A percentile compares a stretch with the other conserved stretches of the same genome.
These are phyloP conservation scores for Choristoneura fumiferana DNA, from an alignment of 1,140 invertebrate species.

Conservation along the genomic window DNA sequence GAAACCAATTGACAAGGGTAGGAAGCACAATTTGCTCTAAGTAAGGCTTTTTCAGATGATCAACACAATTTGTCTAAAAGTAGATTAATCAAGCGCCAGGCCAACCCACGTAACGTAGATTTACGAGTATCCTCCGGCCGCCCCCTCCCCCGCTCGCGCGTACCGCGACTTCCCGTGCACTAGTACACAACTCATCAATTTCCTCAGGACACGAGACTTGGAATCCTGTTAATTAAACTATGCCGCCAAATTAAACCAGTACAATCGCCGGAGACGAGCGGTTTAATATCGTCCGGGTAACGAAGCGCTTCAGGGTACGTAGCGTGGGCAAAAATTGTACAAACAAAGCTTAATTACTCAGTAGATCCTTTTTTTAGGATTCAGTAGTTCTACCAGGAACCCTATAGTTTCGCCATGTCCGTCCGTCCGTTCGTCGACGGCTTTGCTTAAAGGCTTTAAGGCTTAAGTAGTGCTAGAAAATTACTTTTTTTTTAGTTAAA, in stretches of 20 bases:
- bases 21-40: slow-evolving; percentile 22
- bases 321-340: neutral
- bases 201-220: slow-evolving; percentile 61
- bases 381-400: too few relatives aligned
- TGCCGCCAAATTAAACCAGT: slow-evolving; percentile 62
- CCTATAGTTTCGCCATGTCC: too few relatives aligned
- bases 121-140: slow-evolving; percentile 48
- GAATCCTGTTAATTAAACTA: slow-evolving; percentile 74
- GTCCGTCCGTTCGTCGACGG: too few relatives aligned
- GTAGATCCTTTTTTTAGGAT: too few relatives aligned
- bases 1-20: slow-evolving; percentile 5
- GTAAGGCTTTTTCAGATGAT: slow-evolving; percentile 39
- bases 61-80: slow-evolving; percentile 41
- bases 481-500: too few relatives aligned
- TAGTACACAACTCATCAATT: slow-evolving; percentile 71
- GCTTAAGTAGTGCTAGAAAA: too few relatives aligned
- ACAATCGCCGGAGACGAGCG: slow-evolving; percentile 27
- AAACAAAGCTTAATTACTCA: neutral
- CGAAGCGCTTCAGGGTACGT: slow-evolving; percentile 20
- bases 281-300: slow-evolving; percentile 29
- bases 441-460: too few relatives aligned
- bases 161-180: slow-evolving; percentile 21
- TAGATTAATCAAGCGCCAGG: slow-evolving; percentile 60
- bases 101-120: slow-evolving; percentile 54
- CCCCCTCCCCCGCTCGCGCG: slow-evolving; percentile 5